These are phyloP conservation scores for Thymelicus sylvestris DNA, from an alignment of 2,888 invertebrate species.

Conservation along the genomic window DNA sequence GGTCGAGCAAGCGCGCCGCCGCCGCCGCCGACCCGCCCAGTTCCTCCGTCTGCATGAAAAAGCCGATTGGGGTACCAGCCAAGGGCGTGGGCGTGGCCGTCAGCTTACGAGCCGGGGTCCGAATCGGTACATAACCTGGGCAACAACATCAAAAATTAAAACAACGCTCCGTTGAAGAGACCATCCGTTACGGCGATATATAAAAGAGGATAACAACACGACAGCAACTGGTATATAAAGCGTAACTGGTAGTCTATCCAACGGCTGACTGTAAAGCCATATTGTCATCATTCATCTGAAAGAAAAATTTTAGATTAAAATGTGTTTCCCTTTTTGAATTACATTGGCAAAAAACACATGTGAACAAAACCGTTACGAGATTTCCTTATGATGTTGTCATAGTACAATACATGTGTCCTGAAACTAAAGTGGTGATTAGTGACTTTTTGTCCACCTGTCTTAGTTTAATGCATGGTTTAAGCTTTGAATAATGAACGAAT, in stretches of 20 bases:
- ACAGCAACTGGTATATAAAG: conserved; percentile 58
- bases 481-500: conserved; percentile 35
- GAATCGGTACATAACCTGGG: conserved; percentile 95
- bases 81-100: conserved; percentile 99
- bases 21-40: conserved; percentile 92
- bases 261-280: conserved; percentile 74
- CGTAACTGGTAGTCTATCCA: conserved; percentile 66
- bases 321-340: conserved; percentile 56
- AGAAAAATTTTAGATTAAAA: conserved; percentile 78
- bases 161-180: conserved; percentile 6
- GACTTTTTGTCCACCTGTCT: conserved; percentile 60
- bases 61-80: conserved; percentile 95
- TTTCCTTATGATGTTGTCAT: conserved; percentile 61
- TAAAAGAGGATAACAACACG: conserved; percentile 41
- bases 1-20: conserved; percentile 93
- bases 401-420: conserved; percentile 79
- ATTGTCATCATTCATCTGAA: conserved; percentile 82
- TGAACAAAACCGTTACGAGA: conserved; percentile 55
- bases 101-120: conserved; percentile 98
- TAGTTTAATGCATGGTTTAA: conserved; percentile 50
- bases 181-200: conserved; percentile 10
- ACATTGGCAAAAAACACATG: conserved; percentile 66
- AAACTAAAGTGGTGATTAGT: conserved; percentile 78
- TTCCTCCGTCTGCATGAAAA: conserved; percentile 97
- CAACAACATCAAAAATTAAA: conserved; percentile 64